Conservation (phyloP, 2,888 invertebrate genomes). For the Autographa pulchrina region DNA sequence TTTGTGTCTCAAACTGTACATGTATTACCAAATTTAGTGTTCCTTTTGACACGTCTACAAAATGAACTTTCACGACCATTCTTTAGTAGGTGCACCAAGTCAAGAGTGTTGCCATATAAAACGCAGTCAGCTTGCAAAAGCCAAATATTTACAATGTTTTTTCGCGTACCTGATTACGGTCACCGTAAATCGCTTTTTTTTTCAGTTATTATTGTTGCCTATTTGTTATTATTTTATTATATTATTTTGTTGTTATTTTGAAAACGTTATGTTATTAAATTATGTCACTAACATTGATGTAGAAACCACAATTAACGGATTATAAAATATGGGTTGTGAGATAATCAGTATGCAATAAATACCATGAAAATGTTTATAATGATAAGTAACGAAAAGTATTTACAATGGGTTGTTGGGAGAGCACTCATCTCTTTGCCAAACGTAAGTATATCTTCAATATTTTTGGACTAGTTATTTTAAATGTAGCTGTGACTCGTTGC, state of each 20-base stretch:
- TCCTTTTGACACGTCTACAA: neutral
- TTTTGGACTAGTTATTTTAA: conserved; percentile 61
- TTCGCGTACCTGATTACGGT: conserved; percentile 61
- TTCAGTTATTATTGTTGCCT: conserved; percentile 58
- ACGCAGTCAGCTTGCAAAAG: conserved; percentile 57
- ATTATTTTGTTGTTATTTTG: conserved; percentile 60
- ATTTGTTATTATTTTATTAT: conserved; percentile 54
- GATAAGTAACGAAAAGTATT: conserved; percentile 56
- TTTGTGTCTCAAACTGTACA: no score
- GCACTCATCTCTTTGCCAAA: conserved; percentile 57
- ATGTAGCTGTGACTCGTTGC: conserved; percentile 32
- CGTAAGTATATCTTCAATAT: conserved; percentile 55
- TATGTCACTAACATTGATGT: conserved; percentile 41
- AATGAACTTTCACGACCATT: conserved; percentile 27
- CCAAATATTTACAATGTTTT: conserved; percentile 62
- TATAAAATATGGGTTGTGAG: conserved; percentile 57
- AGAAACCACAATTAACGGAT: conserved; percentile 23
- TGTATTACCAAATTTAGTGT: neutral
- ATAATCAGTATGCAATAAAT: conserved; percentile 47
- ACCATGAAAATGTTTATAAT: conserved; percentile 50
- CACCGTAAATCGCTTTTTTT: conserved; percentile 52
- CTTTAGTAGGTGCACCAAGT: conserved; percentile 39
- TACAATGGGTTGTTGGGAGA: conserved; percentile 39
- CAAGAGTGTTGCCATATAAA: conserved; percentile 63
- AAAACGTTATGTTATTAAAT: conserved; percentile 52